Percentiles rank a stretch among this genome's conserved stretches.
Conservation (phyloP, 2,888 invertebrate genomes). For the Yponomeuta cagnagella region DNA sequence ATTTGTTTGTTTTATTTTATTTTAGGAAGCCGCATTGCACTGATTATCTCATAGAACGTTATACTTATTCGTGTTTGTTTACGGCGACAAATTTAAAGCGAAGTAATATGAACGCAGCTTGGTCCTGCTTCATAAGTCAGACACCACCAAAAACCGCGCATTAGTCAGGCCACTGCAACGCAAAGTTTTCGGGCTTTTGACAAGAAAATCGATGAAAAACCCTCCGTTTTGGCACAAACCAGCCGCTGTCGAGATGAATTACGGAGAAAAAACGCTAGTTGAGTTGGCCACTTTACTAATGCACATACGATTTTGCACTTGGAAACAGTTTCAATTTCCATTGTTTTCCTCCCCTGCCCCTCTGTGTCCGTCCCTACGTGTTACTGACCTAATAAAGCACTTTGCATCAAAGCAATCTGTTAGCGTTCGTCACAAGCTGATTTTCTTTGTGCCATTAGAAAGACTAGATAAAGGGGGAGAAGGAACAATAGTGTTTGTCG, state of each 20-base stretch:
- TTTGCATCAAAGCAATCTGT: background rate
- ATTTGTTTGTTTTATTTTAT: too few relatives aligned
- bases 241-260: background rate
- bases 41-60: too few relatives aligned
- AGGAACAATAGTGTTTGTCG: background rate
- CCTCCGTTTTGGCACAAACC: background rate
- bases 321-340: background rate
- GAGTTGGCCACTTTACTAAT: background rate
- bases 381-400: background rate
- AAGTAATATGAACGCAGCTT: too few relatives aligned
- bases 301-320: background rate
- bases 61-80: background rate
- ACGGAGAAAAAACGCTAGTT: background rate
- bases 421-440: background rate
- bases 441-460: background rate
- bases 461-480: background rate
- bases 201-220: background rate
- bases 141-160: background rate
- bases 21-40: too few relatives aligned
- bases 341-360: background rate
- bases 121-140: background rate
- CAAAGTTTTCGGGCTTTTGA: background rate
- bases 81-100: background rate
- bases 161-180: background rate
- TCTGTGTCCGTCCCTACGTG: background rate